Percentiles rank a stretch among this genome's conserved stretches.
Conservation (phyloP, 2,888 invertebrate genomes). For the Aphidoletes aphidimyza region DNA sequence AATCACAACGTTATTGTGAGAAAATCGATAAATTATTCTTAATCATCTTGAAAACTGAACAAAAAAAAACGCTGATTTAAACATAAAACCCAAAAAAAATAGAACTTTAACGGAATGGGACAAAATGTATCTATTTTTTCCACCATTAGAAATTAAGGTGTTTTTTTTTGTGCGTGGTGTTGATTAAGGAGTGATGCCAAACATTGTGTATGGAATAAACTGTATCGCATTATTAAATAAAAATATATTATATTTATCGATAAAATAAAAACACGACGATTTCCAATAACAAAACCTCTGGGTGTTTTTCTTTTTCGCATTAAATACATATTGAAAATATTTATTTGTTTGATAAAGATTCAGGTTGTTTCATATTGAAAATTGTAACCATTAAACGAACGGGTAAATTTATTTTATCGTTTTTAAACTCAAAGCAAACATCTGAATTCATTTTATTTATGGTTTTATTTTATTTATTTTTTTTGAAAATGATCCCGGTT, state of each 20-base stretch:
- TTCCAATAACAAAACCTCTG: constrained; percentile 9
- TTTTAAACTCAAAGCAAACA: too few relatives aligned
- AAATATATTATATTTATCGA: background rate
- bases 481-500: background rate
- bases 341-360: too few relatives aligned
- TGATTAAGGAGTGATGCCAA: constrained; percentile 2
- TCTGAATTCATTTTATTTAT: background rate
- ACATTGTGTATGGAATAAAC: background rate
- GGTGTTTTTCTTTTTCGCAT: too few relatives aligned
- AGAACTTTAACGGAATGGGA: background rate
- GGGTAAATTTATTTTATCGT: too few relatives aligned
- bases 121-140: constrained; percentile 9
- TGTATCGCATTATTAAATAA: background rate
- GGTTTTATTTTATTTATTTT: background rate
- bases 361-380: too few relatives aligned
- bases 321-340: too few relatives aligned
- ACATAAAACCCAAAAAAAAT: background rate
- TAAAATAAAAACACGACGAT: background rate
- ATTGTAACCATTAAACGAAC: too few relatives aligned
- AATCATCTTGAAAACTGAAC: too few relatives aligned
- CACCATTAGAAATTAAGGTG: constrained; percentile 13
- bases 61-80: background rate
- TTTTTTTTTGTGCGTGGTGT: too few relatives aligned
- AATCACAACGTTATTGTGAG: too few relatives aligned
- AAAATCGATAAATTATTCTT: too few relatives aligned